phyloP scores from a whole-genome alignment of 2,888 invertebrate genomes.

The Agrotis exclamationis region DNA sequence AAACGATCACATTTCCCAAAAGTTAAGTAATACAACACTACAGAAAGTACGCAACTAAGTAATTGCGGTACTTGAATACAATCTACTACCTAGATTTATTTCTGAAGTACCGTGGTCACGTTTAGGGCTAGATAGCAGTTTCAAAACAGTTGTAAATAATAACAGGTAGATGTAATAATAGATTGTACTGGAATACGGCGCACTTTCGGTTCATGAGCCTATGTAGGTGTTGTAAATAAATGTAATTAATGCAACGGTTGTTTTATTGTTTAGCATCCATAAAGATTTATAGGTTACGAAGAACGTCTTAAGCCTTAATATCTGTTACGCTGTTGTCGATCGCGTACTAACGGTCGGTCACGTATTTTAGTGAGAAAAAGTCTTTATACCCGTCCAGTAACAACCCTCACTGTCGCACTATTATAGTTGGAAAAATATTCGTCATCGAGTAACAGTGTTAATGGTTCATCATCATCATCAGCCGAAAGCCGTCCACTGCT shows the following conservation, averaged over 20 bases:
- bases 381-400: no score
- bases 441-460: no score
- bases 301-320: no score
- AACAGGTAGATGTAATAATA: slow-evolving; percentile 41
- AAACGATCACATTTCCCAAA: neutral
- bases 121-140: slow-evolving; percentile 22
- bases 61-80: slow-evolving; percentile 12
- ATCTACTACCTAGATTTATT: slow-evolving; percentile 11
- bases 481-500: no score
- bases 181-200: slow-evolving; percentile 23
- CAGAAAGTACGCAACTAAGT: neutral
- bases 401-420: no score
- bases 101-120: slow-evolving; percentile 21
- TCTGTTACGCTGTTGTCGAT: no score
- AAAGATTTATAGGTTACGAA: neutral
- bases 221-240: slow-evolving; percentile 6
- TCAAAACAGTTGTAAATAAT: slow-evolving; percentile 24
- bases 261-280: slow-evolving; percentile 33
- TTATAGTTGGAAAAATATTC: no score
- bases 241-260: slow-evolving; percentile 41
- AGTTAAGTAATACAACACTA: neutral
- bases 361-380: no score
- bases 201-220: slow-evolving; percentile 11
- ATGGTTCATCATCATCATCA: no score
- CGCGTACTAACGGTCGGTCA: no score